A percentile compares a stretch with the other conserved stretches of the same genome.
phyloP scores from a whole-genome alignment of 2,888 invertebrate species.

The Phengaris alcon region DNA sequence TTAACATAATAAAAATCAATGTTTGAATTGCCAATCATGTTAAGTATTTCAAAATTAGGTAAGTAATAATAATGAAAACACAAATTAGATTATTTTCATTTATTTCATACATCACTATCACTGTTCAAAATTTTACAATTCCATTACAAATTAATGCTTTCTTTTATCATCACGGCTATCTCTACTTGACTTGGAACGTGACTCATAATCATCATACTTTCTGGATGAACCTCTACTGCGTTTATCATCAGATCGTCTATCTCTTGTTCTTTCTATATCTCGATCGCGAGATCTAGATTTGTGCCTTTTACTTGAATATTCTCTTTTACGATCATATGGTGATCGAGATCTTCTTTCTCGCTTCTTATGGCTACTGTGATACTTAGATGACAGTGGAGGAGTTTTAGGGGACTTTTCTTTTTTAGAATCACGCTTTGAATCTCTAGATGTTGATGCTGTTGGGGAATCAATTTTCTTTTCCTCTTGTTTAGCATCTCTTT shows the following conservation, averaged over 20 bases:
- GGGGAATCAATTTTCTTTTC: constrained; percentile 70
- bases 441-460: constrained; percentile 70
- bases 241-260: constrained; percentile 66
- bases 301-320: constrained; percentile 69
- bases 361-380: constrained; percentile 71
- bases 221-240: constrained; percentile 56
- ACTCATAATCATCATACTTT: constrained; percentile 73
- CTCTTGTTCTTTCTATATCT: constrained; percentile 63
- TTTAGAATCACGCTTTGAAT: constrained; percentile 63
- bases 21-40: not conserved
- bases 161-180: constrained; percentile 67
- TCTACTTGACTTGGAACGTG: constrained; percentile 61
- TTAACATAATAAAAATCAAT: not conserved
- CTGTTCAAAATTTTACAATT: not conserved
- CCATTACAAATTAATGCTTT: constrained; percentile 51
- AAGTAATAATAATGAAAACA: not conserved
- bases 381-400: constrained; percentile 70
- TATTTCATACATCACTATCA: not conserved
- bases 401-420: constrained; percentile 75
- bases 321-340: constrained; percentile 72
- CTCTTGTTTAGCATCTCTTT: constrained; percentile 60
- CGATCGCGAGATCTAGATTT: constrained; percentile 71
- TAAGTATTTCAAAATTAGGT: not conserved
- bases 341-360: constrained; percentile 70
- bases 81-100: not conserved